These are phyloP conservation scores for Epinotia brunnichana DNA, from an alignment of 2,888 invertebrate species.

Conservation along the genomic window DNA sequence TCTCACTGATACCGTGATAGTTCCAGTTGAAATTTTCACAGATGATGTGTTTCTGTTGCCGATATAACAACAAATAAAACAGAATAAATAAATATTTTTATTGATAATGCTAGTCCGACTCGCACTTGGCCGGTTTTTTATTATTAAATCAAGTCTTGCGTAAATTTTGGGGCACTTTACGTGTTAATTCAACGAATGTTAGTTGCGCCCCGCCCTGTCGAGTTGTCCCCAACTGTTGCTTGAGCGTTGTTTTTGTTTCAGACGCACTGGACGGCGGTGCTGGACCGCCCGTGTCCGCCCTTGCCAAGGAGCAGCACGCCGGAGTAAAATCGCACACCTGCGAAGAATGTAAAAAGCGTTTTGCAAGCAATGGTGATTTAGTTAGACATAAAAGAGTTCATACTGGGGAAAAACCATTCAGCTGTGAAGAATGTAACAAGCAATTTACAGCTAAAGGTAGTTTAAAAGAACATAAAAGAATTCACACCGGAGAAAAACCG, in stretches of 20 bases:
- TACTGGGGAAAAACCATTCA: too few relatives aligned
- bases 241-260: neutral
- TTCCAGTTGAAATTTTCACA: too few relatives aligned
- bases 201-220: neutral
- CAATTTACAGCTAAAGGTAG: neutral
- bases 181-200: too few relatives aligned
- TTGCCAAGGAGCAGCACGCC: neutral
- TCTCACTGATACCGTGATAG: too few relatives aligned
- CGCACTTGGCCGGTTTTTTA: too few relatives aligned
- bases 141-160: too few relatives aligned
- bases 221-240: neutral
- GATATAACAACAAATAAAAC: too few relatives aligned
- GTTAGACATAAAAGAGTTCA: neutral
- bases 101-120: too few relatives aligned
- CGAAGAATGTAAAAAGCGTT: neutral
- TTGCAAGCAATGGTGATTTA: too few relatives aligned
- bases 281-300: neutral
- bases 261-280: slow-evolving; percentile 1
- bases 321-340: neutral
- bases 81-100: too few relatives aligned
- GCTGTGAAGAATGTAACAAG: neutral
- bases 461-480: neutral
- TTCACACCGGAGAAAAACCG: neutral
- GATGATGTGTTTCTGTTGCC: too few relatives aligned
- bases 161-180: too few relatives aligned